phyloP scores from a whole-genome alignment of 2,113 vertebrate species.

The Sphyrna mokarran region DNA sequence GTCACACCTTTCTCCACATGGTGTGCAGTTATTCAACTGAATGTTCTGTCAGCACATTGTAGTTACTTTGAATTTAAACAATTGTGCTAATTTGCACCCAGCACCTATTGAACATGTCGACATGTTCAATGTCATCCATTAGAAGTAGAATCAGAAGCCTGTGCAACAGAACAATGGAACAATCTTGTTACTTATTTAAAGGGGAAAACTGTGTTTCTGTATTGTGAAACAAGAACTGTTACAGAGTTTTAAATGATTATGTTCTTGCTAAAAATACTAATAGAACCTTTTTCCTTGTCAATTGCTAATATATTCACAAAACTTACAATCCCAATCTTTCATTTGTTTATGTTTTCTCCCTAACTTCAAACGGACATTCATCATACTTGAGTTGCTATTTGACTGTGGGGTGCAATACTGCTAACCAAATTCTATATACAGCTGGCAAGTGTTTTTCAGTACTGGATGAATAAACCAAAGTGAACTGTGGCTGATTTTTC shows the following conservation, averaged over 20 bases:
- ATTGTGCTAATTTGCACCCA: not conserved
- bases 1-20: not conserved
- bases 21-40: not conserved
- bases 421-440: not conserved
- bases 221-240: not conserved
- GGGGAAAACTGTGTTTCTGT: not conserved
- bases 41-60: not conserved
- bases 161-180: not conserved
- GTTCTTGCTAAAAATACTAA: not conserved
- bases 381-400: not conserved
- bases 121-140: not conserved
- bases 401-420: not conserved
- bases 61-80: constrained; percentile 18
- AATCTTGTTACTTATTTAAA: not conserved
- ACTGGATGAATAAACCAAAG: not conserved
- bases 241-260: not conserved
- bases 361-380: not conserved
- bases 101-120: not conserved
- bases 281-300: not conserved
- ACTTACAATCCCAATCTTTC: not conserved
- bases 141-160: not conserved
- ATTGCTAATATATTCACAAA: not conserved
- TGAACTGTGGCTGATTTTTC: not conserved
- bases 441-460: not conserved
- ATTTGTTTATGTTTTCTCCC: not conserved